Evolutionary conservation across 2,797 vertebrate species (phyloP).

Genomic region (Botia kubotai): DNA sequence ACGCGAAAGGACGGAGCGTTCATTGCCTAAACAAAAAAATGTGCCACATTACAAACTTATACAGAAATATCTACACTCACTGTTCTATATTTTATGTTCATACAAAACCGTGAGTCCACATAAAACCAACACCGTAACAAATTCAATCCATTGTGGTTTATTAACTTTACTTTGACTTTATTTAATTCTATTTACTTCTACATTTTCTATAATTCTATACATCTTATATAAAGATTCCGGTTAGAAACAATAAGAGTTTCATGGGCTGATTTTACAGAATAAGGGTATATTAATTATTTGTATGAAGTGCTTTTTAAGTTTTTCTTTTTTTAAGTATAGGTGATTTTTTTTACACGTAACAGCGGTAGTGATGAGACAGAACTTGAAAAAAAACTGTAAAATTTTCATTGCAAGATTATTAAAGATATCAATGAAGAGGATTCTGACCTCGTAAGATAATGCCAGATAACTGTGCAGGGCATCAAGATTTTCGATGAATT

Average conservation of each 20-base stretch:
- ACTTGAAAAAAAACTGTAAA: too few species aligned
- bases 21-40: conserved; percentile 74
- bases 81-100: not conserved
- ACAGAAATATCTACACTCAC: not conserved
- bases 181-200: too few species aligned
- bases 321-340: too few species aligned
- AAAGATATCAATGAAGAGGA: not conserved
- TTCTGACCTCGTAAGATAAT: conserved; percentile 81
- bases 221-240: too few species aligned
- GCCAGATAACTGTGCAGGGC: conserved; percentile 84
- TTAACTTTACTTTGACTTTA: too few species aligned
- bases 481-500: conserved; percentile 86
- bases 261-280: too few species aligned
- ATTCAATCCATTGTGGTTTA: not conserved
- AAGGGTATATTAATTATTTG: too few species aligned
- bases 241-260: too few species aligned
- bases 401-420: not conserved
- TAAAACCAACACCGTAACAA: not conserved
- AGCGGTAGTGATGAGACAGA: too few species aligned
- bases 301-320: too few species aligned
- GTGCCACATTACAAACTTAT: not conserved
- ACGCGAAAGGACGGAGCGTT: conserved; percentile 80
- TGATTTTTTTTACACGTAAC: too few species aligned
- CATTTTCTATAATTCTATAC: too few species aligned
- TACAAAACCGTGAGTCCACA: not conserved